These are phyloP conservation scores for Danionella cerebrum DNA, from an alignment of 2,113 vertebrate species.

Conservation along the genomic window DNA sequence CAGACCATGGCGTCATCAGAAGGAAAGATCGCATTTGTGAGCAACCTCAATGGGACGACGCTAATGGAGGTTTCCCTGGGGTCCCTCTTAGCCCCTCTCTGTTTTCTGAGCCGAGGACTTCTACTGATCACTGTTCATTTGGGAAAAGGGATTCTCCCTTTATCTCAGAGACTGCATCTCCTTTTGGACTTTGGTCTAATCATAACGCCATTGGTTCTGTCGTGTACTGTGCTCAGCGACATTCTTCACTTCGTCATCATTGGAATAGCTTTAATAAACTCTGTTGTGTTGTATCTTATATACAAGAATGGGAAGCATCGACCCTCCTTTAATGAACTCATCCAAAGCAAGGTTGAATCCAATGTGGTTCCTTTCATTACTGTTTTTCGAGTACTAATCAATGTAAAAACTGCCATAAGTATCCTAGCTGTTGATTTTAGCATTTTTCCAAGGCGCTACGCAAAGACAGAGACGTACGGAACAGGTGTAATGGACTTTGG, in stretches of 20 bases:
- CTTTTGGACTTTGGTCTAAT: slow-evolving; percentile 75
- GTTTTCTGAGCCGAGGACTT: slow-evolving; percentile 76
- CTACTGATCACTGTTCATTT: slow-evolving; percentile 65
- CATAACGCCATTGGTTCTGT: slow-evolving; percentile 71
- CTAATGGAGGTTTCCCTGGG: slow-evolving; percentile 75
- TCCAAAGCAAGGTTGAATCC: slow-evolving; percentile 58
- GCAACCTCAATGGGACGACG: slow-evolving; percentile 84
- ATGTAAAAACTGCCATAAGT: slow-evolving; percentile 78
- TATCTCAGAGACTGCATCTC: slow-evolving; percentile 58
- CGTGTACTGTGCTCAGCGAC: slow-evolving; percentile 73
- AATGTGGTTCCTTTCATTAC: slow-evolving; percentile 75
- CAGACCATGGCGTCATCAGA: slow-evolving; percentile 76
- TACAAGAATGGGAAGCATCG: slow-evolving; percentile 43
- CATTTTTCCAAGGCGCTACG: slow-evolving; percentile 81
- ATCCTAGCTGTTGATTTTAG: slow-evolving; percentile 93
- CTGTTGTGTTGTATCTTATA: slow-evolving; percentile 55
- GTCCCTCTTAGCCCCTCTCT: slow-evolving; percentile 69
- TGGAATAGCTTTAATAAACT: slow-evolving; percentile 44
- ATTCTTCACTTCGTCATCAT: slow-evolving; percentile 56
- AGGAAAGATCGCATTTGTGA: slow-evolving; percentile 84
- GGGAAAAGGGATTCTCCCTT: slow-evolving; percentile 46
- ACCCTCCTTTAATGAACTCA: slow-evolving; percentile 55
- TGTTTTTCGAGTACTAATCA: slow-evolving; percentile 75
- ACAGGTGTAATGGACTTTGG: slow-evolving; percentile 92
- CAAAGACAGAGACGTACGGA: slow-evolving; percentile 89